Percentiles rank a stretch among this genome's conserved stretches.
These are phyloP conservation scores for Drosophila testacea DNA, from an alignment of 2,888 invertebrate species.

Conservation along the genomic window DNA sequence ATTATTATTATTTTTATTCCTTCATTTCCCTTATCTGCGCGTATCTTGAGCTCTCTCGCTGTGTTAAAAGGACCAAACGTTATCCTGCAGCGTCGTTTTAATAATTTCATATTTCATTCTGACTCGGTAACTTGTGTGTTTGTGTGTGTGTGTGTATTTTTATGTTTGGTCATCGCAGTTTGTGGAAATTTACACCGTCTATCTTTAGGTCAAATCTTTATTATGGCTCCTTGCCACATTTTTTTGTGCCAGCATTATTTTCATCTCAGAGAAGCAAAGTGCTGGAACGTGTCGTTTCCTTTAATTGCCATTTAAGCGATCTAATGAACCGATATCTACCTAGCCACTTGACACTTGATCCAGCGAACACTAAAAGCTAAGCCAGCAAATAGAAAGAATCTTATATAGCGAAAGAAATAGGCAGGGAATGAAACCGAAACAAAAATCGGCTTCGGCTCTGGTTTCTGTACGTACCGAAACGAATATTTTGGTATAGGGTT, in stretches of 20 bases:
- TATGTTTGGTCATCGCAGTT: conserved; percentile 79
- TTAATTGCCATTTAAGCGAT: conserved; percentile 69
- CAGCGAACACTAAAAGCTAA: too few species aligned
- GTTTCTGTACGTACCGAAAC: too few species aligned
- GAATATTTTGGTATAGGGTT: too few species aligned
- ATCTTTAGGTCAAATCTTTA: conserved; percentile 55
- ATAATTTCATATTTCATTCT: conserved; percentile 79
- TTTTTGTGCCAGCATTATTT: conserved; percentile 3
- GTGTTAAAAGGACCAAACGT: conserved; percentile 46
- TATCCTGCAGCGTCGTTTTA: conserved; percentile 53
- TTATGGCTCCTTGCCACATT: conserved; percentile 10
- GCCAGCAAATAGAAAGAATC: too few species aligned
- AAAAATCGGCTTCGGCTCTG: too few species aligned
- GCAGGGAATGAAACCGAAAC: too few species aligned
- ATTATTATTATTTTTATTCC: conserved; percentile 40
- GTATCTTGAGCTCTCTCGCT: conserved; percentile 29
- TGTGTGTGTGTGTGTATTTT: conserved; percentile 21
- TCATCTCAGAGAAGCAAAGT: conserved; percentile 44
- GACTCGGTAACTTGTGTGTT: not conserved
- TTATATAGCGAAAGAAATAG: too few species aligned
- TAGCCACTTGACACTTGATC: conserved; percentile 10
- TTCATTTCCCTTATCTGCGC: conserved; percentile 38
- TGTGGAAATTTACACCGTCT: conserved; percentile 74
- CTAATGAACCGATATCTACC: conserved; percentile 51
- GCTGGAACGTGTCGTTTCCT: conserved; percentile 68